Base-by-base conservation (phyloP, 1,140 invertebrate species). In the Temnothorax longispinosus region DNA sequence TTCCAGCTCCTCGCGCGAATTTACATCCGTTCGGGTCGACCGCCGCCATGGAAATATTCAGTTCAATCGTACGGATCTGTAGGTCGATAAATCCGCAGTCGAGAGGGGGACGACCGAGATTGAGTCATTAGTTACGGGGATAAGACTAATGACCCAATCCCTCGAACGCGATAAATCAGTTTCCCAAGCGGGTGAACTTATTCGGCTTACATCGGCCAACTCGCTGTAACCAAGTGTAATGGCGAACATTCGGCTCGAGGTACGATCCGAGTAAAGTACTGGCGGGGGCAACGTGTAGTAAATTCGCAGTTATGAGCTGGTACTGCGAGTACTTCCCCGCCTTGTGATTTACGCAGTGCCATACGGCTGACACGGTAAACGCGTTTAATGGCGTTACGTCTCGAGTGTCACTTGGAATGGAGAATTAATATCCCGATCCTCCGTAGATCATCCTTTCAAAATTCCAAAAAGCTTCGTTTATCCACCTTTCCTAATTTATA, bases 121-220 rank as follows among this genome's bases (percentile, higher is more conserved):
- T 27, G 87, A 88, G 56, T 85, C 84, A 78, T 88, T 86, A 78
- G 44, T 86, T 75, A 88, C 84, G 56, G 56, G 60, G 71, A 69
- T 78, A 67, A 71, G 84, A 87, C 72, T 87, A 88, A 87, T 86
- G 71, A 86, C n/a, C 87, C 60, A 87, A 87, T 87, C 87, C 71
- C 72, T 71, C 72, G 74, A 64, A 78, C 74, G 74, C 60, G 47
- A 85, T 85, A 85, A 85, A 85, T 85, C 82, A 85, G 82, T 67
- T 75, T 78, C 44, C 62, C 75, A 64, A 78, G 82, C 60, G 82
- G 74, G 44, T n/a, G 60, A 85, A 85, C 62, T 85, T 85, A 78
- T 85, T 85, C 74, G 74, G 47, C 74, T 85, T 85, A 85, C 82
- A 85, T 85, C 71, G 58, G 56, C 41, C 81, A 21, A 32, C 35